Evolutionary conservation across 2,797 vertebrate species (phyloP), one percentile per base, ranked within the genome.

Genomic region (Hydrolagus colliei): DNA sequence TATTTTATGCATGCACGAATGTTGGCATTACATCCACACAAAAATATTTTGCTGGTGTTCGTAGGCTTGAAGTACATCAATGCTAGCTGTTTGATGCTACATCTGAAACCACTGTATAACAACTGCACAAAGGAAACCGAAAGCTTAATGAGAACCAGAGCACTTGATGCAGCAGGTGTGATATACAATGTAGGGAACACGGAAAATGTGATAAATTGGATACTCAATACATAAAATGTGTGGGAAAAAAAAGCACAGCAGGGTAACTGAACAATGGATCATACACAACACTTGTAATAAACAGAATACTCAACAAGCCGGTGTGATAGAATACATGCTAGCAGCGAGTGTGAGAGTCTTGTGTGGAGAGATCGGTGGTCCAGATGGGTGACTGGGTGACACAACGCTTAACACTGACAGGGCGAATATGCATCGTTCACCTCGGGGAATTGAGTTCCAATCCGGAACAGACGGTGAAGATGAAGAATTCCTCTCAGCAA

Each of bases 371-470:
- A 71, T 68, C 41, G 65, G 22, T 67, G 65, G 65, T 62, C 71
- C 67, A 7, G 7, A 27, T 18, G 20, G 32, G 32, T 41, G 9
- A 84, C 67, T 1, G 32, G 52, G 65, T 84, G 79, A 71, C 79
- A 71, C 27, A 10, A 35, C 71, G 65, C 71, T 84, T 63, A 84
- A 41, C 67, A 71, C 67, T 84, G 67, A 84, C 13, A 84, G 65
- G 65, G 52, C 14, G 71, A 84, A 84, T 35, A 71, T 4, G 20
- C 63, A 84, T 84, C 79, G 41, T 84, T 84, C 79, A 84, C 79
- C 79, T 84, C 41, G 65, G 20, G 65, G 41, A 84, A 67, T 65
- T 18, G 14, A 71, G 79, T 71, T 84, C 63, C 20, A n/a, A 10
- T 52, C 65, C 79, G 71, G 18, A 7, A 16, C 79, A 41, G 79